Evolutionary conservation across 2,888 invertebrate genomes (phyloP), one percentile per base, ranked within the genome.

Genomic region (Rapana venosa): DNA sequence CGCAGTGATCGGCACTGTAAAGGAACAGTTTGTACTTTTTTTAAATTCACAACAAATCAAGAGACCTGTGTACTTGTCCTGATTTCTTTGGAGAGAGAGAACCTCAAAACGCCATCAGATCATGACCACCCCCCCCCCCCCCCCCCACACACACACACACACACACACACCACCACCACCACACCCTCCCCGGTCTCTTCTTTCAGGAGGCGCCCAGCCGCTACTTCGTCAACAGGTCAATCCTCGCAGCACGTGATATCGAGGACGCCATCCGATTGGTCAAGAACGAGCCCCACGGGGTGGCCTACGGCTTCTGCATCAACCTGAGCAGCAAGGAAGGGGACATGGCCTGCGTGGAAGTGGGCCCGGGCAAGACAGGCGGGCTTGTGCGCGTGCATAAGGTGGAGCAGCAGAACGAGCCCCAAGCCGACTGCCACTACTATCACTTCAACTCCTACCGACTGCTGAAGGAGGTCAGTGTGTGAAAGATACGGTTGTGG

Each of bases 291-390:
- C 91, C 90, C 5, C 83, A 88, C 83, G 93, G 93, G 4, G 88
- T 91, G 74, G 92, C 93, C 5, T 93, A 92, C 90, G 94, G 93
- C 26, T 93, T 93, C 84, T 92, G 92, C 85, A 87, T 91, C 56
- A 94, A 93, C 87, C 91, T 93, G 36, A 93, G 92, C 35, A 88
- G 89, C 20, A 90, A 90, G 5, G 87, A 90, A 15, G 87, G 89
- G 2, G 47, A 74, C 26, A 93, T 94, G 93, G 92, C 92, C 89
- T 90, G 93, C 17, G 81, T 94, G 35, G 94, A 94, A 86, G 92
- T 90, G 32, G 91, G 87, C 26, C 90, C 90, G 30, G 87, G n/a
- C 56, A 47, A 74, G 35, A 47, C 89, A 13, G 20, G 30, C 56
- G 83, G 88, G 17, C n/a, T 74, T 11, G 58, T 85, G 61, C 85